These are phyloP conservation scores for Eristalinus sepulchralis DNA, from an alignment of 2,888 invertebrate species.

Conservation along the genomic window DNA sequence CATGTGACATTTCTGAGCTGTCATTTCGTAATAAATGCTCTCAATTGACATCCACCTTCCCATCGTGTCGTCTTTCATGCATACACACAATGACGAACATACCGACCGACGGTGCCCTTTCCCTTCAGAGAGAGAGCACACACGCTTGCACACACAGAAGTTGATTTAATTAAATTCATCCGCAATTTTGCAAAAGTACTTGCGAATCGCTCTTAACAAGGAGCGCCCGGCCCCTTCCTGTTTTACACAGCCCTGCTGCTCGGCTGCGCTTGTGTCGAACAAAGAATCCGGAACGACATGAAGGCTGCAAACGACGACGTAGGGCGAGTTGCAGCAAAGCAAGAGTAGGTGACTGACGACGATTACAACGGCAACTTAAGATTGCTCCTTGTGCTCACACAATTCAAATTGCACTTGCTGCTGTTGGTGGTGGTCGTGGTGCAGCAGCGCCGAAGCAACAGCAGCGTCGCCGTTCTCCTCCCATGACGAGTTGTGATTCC, in stretches of 20 bases:
- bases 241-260: not conserved
- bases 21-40: not conserved
- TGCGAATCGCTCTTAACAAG: constrained; percentile 56
- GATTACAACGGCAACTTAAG: constrained; percentile 46
- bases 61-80: not conserved
- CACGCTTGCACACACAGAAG: constrained; percentile 21
- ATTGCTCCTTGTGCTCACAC: constrained; percentile 32
- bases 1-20: not conserved
- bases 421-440: not conserved
- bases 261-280: not conserved
- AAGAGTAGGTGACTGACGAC: constrained; percentile 27
- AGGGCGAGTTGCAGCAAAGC: not conserved
- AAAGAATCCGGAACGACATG: not conserved
- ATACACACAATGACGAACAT: not conserved
- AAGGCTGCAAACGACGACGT: not conserved
- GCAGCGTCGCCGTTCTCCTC: not conserved
- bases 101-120: not conserved
- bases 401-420: constrained; percentile 50
- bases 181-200: constrained; percentile 52
- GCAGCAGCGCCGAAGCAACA: not conserved
- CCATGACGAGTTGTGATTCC: constrained; percentile 61
- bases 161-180: constrained; percentile 68
- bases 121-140: not conserved
- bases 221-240: constrained; percentile 14
- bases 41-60: not conserved